Conservation (phyloP, 2,113 vertebrate genomes). For the rabbit (Oryctolagus cuniculus) region mOryCun1.1 NC_091435.1:138485001-138485500, state of each 20-base stretch:
- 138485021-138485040: background rate
- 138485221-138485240: background rate
- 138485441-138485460: background rate
- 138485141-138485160: background rate
- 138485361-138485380: background rate
- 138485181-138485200: background rate
- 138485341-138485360: background rate
- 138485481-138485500: background rate
- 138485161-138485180: background rate
- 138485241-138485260: conserved; percentile 35
- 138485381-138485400: background rate
- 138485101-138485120: background rate
- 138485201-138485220: background rate
- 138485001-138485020: background rate
- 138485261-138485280: background rate
- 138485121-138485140: background rate
- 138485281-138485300: background rate
- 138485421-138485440: background rate
- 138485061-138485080: background rate
- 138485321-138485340: background rate
- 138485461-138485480: background rate
- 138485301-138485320: background rate
- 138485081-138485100: rapidly evolving
- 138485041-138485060: background rate
- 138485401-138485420: background rate